These are phyloP conservation scores for Pterocles gutturalis DNA, from an alignment of 2,113 vertebrate species.

Conservation along the genomic window DNA sequence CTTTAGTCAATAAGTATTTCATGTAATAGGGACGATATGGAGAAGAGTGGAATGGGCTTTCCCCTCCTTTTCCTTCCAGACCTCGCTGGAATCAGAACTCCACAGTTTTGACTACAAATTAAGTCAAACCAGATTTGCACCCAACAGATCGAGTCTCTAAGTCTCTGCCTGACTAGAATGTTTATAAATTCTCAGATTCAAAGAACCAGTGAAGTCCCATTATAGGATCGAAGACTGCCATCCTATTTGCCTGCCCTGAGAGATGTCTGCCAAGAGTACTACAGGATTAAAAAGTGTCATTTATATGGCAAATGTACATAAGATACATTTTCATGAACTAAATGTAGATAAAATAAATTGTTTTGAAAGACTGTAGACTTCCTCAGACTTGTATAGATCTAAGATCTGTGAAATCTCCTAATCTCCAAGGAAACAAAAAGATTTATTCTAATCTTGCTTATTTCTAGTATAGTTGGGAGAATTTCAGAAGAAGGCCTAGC, in stretches of 20 bases:
- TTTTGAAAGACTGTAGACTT: neutral
- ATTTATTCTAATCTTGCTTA: neutral
- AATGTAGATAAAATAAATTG: neutral
- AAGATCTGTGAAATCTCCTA: neutral
- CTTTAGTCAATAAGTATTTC: neutral
- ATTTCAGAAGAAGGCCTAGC: neutral
- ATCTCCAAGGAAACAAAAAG: neutral
- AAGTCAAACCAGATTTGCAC: neutral
- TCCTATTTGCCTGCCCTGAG: neutral
- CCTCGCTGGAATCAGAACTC: neutral
- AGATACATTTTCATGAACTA: neutral
- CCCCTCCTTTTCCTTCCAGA: neutral
- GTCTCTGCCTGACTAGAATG: neutral
- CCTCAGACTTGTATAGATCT: neutral
- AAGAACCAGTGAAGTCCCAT: neutral
- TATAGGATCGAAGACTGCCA: neutral
- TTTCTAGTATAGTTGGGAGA: neutral
- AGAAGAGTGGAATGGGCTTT: neutral
- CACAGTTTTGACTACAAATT: neutral
- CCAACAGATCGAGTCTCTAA: neutral
- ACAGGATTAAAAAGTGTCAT: neutral
- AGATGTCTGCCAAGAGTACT: neutral
- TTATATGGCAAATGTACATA: neutral
- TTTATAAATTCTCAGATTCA: neutral
- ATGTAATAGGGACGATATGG: neutral